Evolutionary conservation across 2,888 invertebrate genomes (phyloP).

Genomic region (Pimpla rufipes): DNA sequence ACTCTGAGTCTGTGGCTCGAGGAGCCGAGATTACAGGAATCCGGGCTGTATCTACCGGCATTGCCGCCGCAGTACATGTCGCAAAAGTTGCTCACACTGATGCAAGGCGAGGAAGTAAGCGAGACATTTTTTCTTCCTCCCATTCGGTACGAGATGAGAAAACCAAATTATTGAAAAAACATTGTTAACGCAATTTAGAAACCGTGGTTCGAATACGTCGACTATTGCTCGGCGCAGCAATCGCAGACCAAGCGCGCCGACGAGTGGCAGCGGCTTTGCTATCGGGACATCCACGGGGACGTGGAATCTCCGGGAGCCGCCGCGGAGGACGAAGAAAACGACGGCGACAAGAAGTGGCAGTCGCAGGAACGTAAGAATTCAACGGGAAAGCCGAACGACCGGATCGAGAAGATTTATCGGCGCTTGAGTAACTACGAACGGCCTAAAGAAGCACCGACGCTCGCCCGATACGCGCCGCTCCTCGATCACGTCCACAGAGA

Average conservation of each 20-base stretch:
- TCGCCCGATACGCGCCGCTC: constrained; percentile 85
- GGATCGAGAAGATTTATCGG: constrained; percentile 87
- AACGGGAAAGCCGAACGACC: constrained; percentile 79
- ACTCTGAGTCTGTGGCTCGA: constrained; percentile 92
- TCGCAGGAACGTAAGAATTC: constrained; percentile 31
- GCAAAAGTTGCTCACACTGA: constrained; percentile 88
- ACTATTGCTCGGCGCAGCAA: constrained; percentile 87
- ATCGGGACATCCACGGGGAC: constrained; percentile 81
- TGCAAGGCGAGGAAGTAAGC: constrained; percentile 88
- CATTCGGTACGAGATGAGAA: neutral
- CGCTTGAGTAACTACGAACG: constrained; percentile 89
- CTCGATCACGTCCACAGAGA: constrained; percentile 85
- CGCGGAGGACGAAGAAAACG: constrained; percentile 10
- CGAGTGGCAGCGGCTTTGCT: constrained; percentile 87
- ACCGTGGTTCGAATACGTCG: constrained; percentile 90
- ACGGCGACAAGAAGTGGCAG: constrained; percentile 9
- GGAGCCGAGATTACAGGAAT: constrained; percentile 91
- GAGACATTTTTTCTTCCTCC: neutral
- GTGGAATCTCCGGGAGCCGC: constrained; percentile 49
- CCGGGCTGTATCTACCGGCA: constrained; percentile 88
- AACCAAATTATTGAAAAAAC: neutral
- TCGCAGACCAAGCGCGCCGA: constrained; percentile 86
- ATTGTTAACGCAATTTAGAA: constrained; percentile 78
- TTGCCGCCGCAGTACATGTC: constrained; percentile 92
- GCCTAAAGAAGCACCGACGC: constrained; percentile 87